Base-by-base conservation (phyloP, 2,888 invertebrate genomes). In the Eutolmus rufibarbis region DNA sequence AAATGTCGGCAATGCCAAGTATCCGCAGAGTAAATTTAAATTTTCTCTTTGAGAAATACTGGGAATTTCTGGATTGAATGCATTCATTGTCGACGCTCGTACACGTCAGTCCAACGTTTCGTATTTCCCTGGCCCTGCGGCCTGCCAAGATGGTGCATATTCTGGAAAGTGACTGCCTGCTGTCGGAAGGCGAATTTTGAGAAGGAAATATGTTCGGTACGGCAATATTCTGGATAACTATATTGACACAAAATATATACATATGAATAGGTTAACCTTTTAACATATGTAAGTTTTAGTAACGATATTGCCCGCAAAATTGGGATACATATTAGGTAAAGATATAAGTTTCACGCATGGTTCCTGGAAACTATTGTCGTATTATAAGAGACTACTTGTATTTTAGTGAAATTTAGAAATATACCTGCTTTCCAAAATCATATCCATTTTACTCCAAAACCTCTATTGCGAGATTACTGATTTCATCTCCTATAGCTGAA, bases 1-100 rank as follows among this genome's bases (percentile, higher is more conserved):
- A 82, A 82, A 82, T 82, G 82, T 57, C 82, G 66, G 82, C 57
- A 82, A 82, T 82, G 82, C 66, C 34, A 82, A 82, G 57, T 82
- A 57, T 57, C 57, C 57, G 12, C 34, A 82, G 57, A 82, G 57
- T 82, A 82, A 66, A 82, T 82, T 82, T 82, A 66, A 82, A 82
- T 82, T 57, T 82, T 82, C 57, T 51, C n/a, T 57, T 57, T 82
- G 43, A 34, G 34, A 12, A 56, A 34, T 34, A 56, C 34, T 14
- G 28, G 56, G 16, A 56, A 56, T 81, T 81, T 81, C 51, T 31
- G 28, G 31, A 51, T 81, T 51, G 51, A 81, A 81, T 81, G 81
- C 81, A 81, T 81, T 56, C 34, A 19, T 56, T 37, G 23, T 37
- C n/a, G 56, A 78, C 37, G 81, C 8, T 81, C 16, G 23, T 51